Evolutionary conservation across 2,797 vertebrate species (phyloP).

Genomic region (Anguilla obscura): DNA sequence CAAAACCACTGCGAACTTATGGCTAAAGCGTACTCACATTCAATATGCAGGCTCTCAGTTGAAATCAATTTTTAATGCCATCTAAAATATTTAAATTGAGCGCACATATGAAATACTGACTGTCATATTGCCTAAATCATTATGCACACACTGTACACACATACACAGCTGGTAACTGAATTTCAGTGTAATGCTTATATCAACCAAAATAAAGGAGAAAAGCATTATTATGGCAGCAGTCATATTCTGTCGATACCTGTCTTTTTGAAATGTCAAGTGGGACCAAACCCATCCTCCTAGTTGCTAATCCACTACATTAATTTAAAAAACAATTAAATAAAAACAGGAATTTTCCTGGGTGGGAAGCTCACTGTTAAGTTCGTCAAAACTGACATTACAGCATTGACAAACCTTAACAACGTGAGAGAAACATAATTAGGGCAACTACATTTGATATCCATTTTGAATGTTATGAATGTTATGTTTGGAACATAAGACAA

Average conservation of each 20-base stretch:
- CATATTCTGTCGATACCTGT: neutral
- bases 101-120: neutral
- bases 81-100: conserved; percentile 4
- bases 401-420: too few species aligned
- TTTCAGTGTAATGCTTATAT: neutral
- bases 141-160: neutral
- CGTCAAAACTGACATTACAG: neutral
- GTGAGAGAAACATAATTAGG: neutral
- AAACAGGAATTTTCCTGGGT: neutral
- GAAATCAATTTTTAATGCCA: neutral
- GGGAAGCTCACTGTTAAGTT: neutral
- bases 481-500: neutral
- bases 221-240: neutral
- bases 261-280: neutral
- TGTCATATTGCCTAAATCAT: neutral
- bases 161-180: neutral
- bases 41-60: neutral
- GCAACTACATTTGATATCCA: neutral
- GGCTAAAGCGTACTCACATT: neutral
- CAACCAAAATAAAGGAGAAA: neutral
- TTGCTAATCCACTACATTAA: neutral
- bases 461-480: neutral
- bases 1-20: neutral
- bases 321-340: neutral
- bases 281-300: neutral